Base-by-base conservation (phyloP, 2,797 vertebrate genomes). In the Pseudochirops cupreus region DNA sequence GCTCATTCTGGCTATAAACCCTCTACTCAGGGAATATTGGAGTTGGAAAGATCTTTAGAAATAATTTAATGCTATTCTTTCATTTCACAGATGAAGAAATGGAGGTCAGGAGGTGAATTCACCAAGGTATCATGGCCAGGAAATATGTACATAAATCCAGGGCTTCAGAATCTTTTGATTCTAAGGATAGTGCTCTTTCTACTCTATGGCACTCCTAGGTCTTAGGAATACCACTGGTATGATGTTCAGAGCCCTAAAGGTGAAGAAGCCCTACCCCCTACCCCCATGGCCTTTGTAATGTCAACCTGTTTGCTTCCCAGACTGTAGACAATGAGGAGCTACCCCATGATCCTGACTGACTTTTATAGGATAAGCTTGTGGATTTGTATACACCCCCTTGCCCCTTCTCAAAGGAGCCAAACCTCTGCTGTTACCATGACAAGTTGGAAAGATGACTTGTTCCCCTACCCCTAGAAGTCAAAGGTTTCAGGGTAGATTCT, bases 401-500 rank as follows among this genome's bases (percentile, higher is more conserved):
- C 39, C 3, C 1, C 92, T 11, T 39, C 29, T 39, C 29, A 16
- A 46, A 16, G 54, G 52, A 29, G 6, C 28, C n/a, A 59, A 56
- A 91, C 89, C 92, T 74, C 39, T 33, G 33, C 46, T 31, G n/a
- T 93, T 57, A 39, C 67, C 93, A 94, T 96, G 94, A 93, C 55
- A 95, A 95, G 90, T 95, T n/a, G 13, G 39, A 31, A 52, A 58
- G 46, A 14, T 39, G 55, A n/a, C 90, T 94, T 87, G 26, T 91
- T 58, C n/a, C 87, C 58, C 57, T 92, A 89, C 87, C 92, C 50
- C 57, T 89, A 54, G 53, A 90, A 91, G 50, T 31, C 95, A 97
- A 97, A 56, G 97, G 94, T 95, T 93, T 95, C 57, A 74, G 91
- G 93, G 91, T 56, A 95, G 94, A 95, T 92, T 96, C 96, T 96